Base-by-base conservation (phyloP, 2,797 vertebrate species). In the Lepilemur septentrionalis region DNA sequence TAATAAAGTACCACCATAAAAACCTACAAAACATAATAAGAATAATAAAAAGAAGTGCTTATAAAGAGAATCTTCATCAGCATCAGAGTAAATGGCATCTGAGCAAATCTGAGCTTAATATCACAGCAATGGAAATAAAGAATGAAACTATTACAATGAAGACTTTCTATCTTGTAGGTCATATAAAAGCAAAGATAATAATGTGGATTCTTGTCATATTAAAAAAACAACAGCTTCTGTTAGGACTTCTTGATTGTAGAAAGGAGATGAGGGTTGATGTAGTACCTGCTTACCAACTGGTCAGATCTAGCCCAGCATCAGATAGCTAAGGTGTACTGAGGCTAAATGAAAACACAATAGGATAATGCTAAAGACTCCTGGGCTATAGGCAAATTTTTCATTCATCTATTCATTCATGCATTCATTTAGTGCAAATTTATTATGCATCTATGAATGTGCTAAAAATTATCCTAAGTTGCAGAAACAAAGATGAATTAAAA, bases 31-130 rank as follows among this genome's bases (percentile, higher is more conserved):
- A 69, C 83, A 79, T 93, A 93, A 92, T 95, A 95, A 81, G 46
- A 50, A 69, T 76, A 97, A 96, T 93, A 94, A 91, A 95, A 87
- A 80, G 22, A 91, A 94, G 55, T 69, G 32, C 35, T 90, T 72
- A 52, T 86, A 93, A 92, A 89, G 28, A 87, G 67, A 82, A 96
- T 46, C 87, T 97, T 97, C 89, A 97, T 98, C 96, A 98, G 97
- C 98, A 98, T 97, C 98, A 97, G 96, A 98, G 93, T 88, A 98
- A 98, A 98, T 96, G 17, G 89, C 82, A 93, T 88, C 4, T 52
- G 96, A 97, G 89, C n/a, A 98, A 96, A 98, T 96, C 83, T 95
- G 92, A 95, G 69, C 48, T 97, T 98, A 98, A 97, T 97, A 95
- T 0, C 0, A 35, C 76, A 32, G 3, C 98, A 57, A 95, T 84